Percentiles rank a stretch among this genome's conserved stretches.
Evolutionary conservation across 2,888 invertebrate genomes (phyloP).

Genomic region (Tachina fera): DNA sequence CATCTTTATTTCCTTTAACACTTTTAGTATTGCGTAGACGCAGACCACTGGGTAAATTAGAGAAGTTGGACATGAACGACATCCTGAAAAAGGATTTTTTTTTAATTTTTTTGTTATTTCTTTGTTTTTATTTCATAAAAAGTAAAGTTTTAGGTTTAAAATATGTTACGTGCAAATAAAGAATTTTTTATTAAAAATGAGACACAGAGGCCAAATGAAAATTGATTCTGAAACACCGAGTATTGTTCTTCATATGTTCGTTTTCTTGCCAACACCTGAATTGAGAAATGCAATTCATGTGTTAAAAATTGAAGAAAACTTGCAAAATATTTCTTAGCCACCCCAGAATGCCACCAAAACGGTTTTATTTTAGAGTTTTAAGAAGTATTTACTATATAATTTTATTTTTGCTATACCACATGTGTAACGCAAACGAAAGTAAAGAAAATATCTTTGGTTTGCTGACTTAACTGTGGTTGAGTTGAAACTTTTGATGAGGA

Average conservation of each 20-base stretch:
- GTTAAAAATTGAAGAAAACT: slow-evolving; percentile 28
- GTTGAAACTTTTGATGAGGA: slow-evolving; percentile 9
- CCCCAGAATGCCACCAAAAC: slow-evolving; percentile 76
- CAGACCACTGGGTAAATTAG: slow-evolving; percentile 85
- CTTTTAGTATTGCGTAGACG: slow-evolving; percentile 83
- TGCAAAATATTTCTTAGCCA: slow-evolving; percentile 29
- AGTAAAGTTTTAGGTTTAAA: no score
- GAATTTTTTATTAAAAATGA: no score
- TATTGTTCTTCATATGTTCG: slow-evolving; percentile 13
- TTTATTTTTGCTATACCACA: slow-evolving; percentile 77
- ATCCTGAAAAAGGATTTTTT: slow-evolving; percentile 80
- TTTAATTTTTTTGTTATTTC: no score
- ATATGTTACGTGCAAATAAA: no score
- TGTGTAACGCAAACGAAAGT: slow-evolving; percentile 80
- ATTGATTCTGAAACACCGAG: no score
- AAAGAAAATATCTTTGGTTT: slow-evolving; percentile 73
- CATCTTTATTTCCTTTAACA: slow-evolving; percentile 81
- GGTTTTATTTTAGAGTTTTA: slow-evolving; percentile 72
- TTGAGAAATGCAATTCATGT: not conserved
- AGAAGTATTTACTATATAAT: slow-evolving; percentile 55
- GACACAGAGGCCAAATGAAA: no score
- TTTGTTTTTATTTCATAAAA: not conserved
- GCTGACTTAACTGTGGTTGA: slow-evolving; percentile 80
- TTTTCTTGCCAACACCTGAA: slow-evolving; percentile 33
- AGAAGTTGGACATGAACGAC: slow-evolving; percentile 89